Evolutionary conservation across 2,888 invertebrate species (phyloP), one percentile per base, ranked within the genome.

Genomic region (Onchidella celtica): DNA sequence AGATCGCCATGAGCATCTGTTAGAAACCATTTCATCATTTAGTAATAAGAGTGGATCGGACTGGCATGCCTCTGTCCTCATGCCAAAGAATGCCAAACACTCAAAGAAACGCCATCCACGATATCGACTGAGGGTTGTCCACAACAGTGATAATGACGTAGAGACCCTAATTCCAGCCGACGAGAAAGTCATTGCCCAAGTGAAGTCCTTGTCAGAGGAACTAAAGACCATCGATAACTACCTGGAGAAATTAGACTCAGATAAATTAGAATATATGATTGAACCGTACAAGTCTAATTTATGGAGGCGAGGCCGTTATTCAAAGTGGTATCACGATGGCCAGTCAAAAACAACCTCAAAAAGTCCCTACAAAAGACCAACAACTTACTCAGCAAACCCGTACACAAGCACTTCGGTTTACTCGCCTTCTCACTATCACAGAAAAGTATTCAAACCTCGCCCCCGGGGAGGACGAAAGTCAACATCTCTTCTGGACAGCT

Each of bases 111-210:
- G 34, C n/a, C 17, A 72, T 21, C 21, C 34, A 38, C 57, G 73
- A 61, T 73, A 59, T n/a, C 59, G 61, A 61, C 38, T 73, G 59
- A 73, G 59, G 27, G 57, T 59, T 4, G 72, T 72, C 59, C 34
- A 47, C 6, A n/a, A 55, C n/a, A 36, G 21, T 0, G 72, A 59
- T 11, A 17, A 47, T 6, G 17, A 47, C 24, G 4, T 72, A 6
- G 72, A 72, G 36, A 57, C 72, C n/a, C 59, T 72, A 14, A 14
- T 72, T 34, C 34, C 72, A 1, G 57, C 32, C 11, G 72, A 72
- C 34, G 72, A 72, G 11, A 57, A 72, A 24, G 72, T 72, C n/a
- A 57, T 72, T n/a, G 72, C 55, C 21, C 55, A 72, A 36, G 57
- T 72, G n/a, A 55, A 72, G 36, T 55, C 40, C 32, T 34, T 72